These are phyloP conservation scores for Crossocerus cetratus DNA, from an alignment of 2,888 invertebrate genomes.

Conservation along the genomic window DNA sequence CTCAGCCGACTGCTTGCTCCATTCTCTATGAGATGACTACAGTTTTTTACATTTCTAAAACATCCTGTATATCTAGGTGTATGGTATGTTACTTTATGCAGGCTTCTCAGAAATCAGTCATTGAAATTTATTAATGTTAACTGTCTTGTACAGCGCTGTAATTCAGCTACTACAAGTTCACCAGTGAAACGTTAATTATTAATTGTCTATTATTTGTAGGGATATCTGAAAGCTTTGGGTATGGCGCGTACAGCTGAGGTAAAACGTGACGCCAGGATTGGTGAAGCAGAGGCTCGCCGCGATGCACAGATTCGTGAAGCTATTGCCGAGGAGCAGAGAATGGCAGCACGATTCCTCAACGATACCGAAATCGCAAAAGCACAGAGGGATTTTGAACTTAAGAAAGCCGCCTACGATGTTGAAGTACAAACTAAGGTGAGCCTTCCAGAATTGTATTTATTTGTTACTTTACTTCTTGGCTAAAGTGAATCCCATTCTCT, in stretches of 20 bases:
- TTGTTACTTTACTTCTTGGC: not conserved
- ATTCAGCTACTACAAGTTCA: not conserved
- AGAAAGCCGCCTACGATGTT: constrained; percentile 97
- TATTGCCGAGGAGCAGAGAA: constrained; percentile 96
- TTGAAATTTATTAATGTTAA: constrained; percentile 36
- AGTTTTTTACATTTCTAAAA: constrained; percentile 31
- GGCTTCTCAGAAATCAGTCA: constrained; percentile 40
- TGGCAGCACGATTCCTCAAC: constrained; percentile 95
- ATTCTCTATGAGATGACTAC: too few species aligned
- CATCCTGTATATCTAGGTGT: constrained; percentile 35
- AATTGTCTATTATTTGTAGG: constrained; percentile 79
- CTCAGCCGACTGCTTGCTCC: too few species aligned
- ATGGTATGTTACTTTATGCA: constrained; percentile 38
- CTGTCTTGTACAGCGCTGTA: constrained; percentile 17
- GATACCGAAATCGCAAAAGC: constrained; percentile 99
- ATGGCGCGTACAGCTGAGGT: constrained; percentile 97
- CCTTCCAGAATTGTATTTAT: not conserved
- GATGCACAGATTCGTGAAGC: constrained; percentile 97
- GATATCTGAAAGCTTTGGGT: constrained; percentile 95
- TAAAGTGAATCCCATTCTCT: not conserved
- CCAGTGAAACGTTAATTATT: constrained; percentile 22
- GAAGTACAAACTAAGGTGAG: constrained; percentile 95
- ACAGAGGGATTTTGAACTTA: constrained; percentile 96
- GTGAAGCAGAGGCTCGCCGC: constrained; percentile 96
- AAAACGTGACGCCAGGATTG: constrained; percentile 96